phyloP scores from a whole-genome alignment of 2,113 vertebrate species.

The Pelecanus crispus region DNA sequence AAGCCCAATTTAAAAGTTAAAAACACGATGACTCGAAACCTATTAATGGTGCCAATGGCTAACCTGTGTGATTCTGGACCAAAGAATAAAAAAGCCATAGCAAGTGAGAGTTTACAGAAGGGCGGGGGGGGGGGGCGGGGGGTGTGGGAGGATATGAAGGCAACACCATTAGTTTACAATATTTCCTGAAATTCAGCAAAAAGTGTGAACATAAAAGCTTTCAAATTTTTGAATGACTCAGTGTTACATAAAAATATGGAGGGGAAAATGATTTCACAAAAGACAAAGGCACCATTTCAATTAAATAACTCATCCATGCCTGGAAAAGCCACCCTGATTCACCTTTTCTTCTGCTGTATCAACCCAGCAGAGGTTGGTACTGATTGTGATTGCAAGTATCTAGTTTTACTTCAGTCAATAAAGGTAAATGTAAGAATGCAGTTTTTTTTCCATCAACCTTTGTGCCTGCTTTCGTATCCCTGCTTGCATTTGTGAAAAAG shows the following conservation, averaged over 20 bases:
- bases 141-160: no score
- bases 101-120: background rate
- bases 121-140: fast-evolving
- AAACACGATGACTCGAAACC: background rate
- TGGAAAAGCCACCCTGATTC: background rate
- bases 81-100: background rate
- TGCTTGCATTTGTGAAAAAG: background rate
- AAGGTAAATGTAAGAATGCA: background rate
- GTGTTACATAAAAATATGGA: background rate
- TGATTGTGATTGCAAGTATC: background rate
- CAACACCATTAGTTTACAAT: background rate
- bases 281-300: background rate
- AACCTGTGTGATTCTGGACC: fast-evolving
- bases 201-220: background rate
- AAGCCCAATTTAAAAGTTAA: background rate
- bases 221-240: background rate
- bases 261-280: background rate
- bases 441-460: background rate
- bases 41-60: background rate
- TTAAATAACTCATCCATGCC: background rate
- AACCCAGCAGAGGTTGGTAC: background rate
- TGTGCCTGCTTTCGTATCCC: background rate
- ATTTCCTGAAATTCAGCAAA: background rate
- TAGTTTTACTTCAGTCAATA: background rate
- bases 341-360: background rate